Evolutionary conservation across 2,113 vertebrate species (phyloP).

Genomic region (Melospiza georgiana): DNA sequence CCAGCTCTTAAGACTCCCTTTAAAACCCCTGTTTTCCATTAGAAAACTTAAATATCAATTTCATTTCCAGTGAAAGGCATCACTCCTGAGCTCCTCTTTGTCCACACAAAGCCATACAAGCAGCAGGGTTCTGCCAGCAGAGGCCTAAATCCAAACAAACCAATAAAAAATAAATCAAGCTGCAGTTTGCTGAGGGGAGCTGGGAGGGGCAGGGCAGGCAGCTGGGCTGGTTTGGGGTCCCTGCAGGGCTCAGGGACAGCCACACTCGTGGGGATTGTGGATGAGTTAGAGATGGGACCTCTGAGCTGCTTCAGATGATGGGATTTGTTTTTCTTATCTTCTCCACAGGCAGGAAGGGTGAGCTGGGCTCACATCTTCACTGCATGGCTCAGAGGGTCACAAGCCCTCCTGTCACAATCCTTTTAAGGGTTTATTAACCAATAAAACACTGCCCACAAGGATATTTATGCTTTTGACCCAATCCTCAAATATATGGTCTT

Average conservation of each 20-base stretch:
- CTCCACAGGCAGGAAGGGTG: background rate
- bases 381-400: background rate
- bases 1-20: background rate
- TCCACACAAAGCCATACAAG: accelerated
- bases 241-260: background rate
- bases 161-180: too few species aligned
- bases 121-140: background rate
- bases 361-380: background rate
- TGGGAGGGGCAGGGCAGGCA: background rate
- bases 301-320: background rate
- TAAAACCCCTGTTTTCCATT: background rate
- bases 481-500: accelerated
- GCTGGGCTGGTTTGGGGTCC: too few species aligned
- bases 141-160: background rate
- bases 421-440: background rate
- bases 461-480: background rate
- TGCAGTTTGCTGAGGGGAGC: background rate
- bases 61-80: background rate
- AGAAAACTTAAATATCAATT: background rate
- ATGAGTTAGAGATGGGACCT: background rate
- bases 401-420: background rate
- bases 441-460: background rate
- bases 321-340: background rate
- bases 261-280: background rate
- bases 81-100: background rate